Evolutionary conservation across 2,113 vertebrate genomes (phyloP), one percentile per base, ranked within the genome.

Genomic region (Colius striatus): DNA sequence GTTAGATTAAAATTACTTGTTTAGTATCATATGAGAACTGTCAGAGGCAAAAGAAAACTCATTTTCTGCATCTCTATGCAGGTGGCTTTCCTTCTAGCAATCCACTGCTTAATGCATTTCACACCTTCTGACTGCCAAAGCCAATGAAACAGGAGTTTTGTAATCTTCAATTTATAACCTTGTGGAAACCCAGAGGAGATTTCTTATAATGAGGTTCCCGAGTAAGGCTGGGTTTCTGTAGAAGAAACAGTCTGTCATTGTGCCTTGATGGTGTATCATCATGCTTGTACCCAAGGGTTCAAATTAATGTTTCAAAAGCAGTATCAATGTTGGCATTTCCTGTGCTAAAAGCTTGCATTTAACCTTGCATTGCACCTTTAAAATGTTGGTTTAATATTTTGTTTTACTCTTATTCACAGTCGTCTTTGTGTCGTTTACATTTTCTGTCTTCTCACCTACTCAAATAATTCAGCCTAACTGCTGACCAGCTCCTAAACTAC

Each of bases 131-230:
- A 80, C 63, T 94, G 85, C 79, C 83, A 83, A 65, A 74, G 48
- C 54, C 79, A 90, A 92, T 83, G 85, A 92, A 88, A 79, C 75
- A 85, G 63, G 19, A 90, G 63, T 62, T 95, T 83, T 77, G 75
- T 91, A 92, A 92, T 71, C 71, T 87, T 87, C 78, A 89, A 26
- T 80, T 80, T 41, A 85, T 48, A 86, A 91, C 57, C 63, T 62
- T 45, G 48, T 73, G 81, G 81, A 88, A 85, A 95, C 75, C 82
- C 87, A 93, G 85, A 94, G 75, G 89, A 94, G 72, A 79, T 93
- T 90, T 92, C 71, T 60, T 67, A 41, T 61, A 80, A 62, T 58
- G 75, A 74, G 87, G 67, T 80, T 95, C 74, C 67, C 67, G 71
- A 85, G 21, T 53, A 76, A 85, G 65, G 38, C 55, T 79, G 55